Evolutionary conservation across 1,140 invertebrate species (phyloP).

Genomic region (Apis dorsata): DNA sequence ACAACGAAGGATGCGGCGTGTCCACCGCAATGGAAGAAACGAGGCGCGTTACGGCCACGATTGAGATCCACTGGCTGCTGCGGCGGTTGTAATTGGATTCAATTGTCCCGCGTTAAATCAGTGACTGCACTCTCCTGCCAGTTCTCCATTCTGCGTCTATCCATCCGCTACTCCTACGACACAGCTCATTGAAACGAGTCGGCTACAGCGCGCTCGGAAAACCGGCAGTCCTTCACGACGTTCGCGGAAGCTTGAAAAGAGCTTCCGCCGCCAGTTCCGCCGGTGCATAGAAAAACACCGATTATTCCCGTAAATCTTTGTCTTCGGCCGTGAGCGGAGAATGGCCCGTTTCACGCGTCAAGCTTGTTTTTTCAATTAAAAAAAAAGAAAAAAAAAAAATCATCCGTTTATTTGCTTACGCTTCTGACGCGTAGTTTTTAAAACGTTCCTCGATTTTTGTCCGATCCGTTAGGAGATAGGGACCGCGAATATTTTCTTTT

Average conservation of each 20-base stretch:
- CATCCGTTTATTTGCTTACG: background rate
- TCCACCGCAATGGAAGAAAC: constrained; percentile 52
- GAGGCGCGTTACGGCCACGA: constrained; percentile 49
- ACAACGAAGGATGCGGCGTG: constrained; percentile 18
- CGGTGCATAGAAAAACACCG: constrained; percentile 50
- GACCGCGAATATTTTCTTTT: background rate
- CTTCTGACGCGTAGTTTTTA: background rate
- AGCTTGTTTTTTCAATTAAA: constrained; percentile 19
- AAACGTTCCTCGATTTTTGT: constrained; percentile 10
- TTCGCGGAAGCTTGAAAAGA: constrained; percentile 51
- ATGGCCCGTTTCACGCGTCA: constrained; percentile 22
- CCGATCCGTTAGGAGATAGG: background rate
- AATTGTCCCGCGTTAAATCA: constrained; percentile 80
- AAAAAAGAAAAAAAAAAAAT: constrained; percentile 1
- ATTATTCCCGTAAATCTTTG: constrained; percentile 48
- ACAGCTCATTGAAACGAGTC: constrained; percentile 74
- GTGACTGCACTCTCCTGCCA: constrained; percentile 75
- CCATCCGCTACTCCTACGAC: constrained; percentile 71
- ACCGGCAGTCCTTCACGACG: constrained; percentile 49
- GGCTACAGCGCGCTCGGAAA: constrained; percentile 54
- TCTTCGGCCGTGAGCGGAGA: background rate
- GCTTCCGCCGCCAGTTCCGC: constrained; percentile 26
- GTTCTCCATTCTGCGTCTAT: constrained; percentile 70
- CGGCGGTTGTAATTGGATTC: constrained; percentile 79
- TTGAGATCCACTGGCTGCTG: constrained; percentile 70